These are phyloP conservation scores for Odocoileus hemionus DNA, from an alignment of 2,113 vertebrate species.

Conservation along the genomic window DNA sequence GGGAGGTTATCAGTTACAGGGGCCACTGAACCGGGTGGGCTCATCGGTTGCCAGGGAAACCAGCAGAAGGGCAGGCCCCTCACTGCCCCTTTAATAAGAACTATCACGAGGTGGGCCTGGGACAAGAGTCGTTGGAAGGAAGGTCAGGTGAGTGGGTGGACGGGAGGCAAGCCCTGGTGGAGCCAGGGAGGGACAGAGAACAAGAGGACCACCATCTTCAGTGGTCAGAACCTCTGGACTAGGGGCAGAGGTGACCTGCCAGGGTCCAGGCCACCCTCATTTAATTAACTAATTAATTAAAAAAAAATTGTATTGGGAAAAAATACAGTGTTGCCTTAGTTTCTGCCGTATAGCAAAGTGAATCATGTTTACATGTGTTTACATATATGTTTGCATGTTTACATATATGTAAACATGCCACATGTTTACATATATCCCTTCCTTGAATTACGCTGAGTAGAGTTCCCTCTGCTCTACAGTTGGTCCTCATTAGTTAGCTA, in stretches of 20 bases:
- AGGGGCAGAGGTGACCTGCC: neutral
- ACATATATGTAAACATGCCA: neutral
- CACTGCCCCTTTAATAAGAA: neutral
- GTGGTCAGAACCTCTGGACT: neutral
- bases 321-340: neutral
- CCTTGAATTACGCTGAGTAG: neutral
- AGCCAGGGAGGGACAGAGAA: neutral
- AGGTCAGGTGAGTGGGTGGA: neutral
- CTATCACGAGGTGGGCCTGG: neutral
- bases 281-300: neutral
- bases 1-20: neutral
- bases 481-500: neutral
- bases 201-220: neutral
- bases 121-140: neutral
- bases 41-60: neutral
- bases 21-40: neutral
- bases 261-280: too few species aligned
- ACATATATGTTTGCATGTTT: too few species aligned
- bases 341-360: neutral
- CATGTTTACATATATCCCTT: neutral
- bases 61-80: neutral
- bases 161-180: neutral
- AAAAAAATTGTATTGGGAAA: neutral
- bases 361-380: neutral
- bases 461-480: neutral